Conservation (phyloP, 2,113 vertebrate genomes). For the Patagioenas fasciata region DNA sequence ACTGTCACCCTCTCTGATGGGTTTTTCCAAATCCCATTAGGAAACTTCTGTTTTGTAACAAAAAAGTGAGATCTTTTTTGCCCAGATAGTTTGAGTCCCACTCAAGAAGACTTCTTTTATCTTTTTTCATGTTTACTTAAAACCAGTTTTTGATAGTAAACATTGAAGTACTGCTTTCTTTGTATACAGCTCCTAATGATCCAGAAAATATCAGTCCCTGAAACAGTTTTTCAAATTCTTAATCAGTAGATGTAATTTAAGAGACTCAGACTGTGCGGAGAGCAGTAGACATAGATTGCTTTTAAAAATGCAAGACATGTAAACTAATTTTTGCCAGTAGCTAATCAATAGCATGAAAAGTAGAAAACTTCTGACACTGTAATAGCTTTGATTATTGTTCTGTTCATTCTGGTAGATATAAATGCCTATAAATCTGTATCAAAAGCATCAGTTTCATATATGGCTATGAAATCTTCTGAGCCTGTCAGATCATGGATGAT, state of each 20-base stretch:
- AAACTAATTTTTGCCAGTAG: slow-evolving; percentile 8
- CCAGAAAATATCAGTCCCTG: background rate
- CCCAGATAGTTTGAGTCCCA: background rate
- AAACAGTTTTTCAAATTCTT: slow-evolving; percentile 56
- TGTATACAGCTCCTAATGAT: background rate
- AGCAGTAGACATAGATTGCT: background rate
- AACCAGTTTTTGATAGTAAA: background rate
- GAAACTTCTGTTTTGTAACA: background rate
- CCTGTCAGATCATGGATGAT: background rate
- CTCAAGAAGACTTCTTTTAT: background rate
- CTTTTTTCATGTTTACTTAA: background rate
- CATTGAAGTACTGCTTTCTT: background rate
- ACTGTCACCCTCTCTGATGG: background rate
- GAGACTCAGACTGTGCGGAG: background rate
- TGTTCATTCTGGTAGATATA: background rate
- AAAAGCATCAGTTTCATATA: background rate
- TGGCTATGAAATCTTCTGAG: background rate
- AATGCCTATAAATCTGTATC: background rate
- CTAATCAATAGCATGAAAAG: slow-evolving; percentile 37
- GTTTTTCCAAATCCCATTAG: background rate
- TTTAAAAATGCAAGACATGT: slow-evolving; percentile 10
- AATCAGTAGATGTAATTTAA: slow-evolving; percentile 42
- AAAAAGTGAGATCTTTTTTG: background rate
- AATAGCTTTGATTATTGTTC: slow-evolving; percentile 8
- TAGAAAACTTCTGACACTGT: background rate